Evolutionary conservation across 1,140 invertebrate species (phyloP), one percentile per base, ranked within the genome.

Genomic region (Drosophila truncata): DNA sequence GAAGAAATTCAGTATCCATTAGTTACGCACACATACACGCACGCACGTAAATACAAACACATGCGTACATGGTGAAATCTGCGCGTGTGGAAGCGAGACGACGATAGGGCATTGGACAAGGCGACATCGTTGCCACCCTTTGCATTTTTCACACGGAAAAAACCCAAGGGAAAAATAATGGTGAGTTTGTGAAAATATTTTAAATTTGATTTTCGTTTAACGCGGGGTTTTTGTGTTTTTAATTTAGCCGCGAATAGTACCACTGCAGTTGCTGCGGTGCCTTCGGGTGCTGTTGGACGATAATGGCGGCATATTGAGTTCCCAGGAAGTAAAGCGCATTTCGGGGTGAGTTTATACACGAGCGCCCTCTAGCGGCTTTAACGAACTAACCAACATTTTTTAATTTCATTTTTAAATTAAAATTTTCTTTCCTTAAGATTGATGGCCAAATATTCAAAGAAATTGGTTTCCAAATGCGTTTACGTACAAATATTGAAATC

Each of bases 401-500:
- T 2, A 1, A 18, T 18, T 50, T 29, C 1, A 10, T 54, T 42
- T 42, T 42, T 41, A 11, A 39, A 55, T 69, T 90, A 91, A 74
- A 91, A 74, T 95, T 96, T 77, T 94, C 14, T 14, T n/a, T 25
- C 49, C 37, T 27, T 2, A 33, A 98, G 97, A 91, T 95, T 99
- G 86, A 99, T 99, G 98, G 96, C 96, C 27, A 98, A 98, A 93
- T 98, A 97, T 94, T 98, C 98, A 1, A 98, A 97, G 92, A 99
- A 99, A 93, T 94, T 99, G 58, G 98, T 99, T 35, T 98, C 97
- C 80, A 98, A 98, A 94, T 99, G 98, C 94, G 97, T 98, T 80
- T 99, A 99, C 92, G 96, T 98, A 71, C 97, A 98, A 93, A 98
- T 99, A 82, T 93, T 99, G 49, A 97, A 97, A 93, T 96, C 96